Evolutionary conservation across 2,113 vertebrate genomes (phyloP), one percentile per base, ranked within the genome.

Genomic region (Pachycephala philippinensis): DNA sequence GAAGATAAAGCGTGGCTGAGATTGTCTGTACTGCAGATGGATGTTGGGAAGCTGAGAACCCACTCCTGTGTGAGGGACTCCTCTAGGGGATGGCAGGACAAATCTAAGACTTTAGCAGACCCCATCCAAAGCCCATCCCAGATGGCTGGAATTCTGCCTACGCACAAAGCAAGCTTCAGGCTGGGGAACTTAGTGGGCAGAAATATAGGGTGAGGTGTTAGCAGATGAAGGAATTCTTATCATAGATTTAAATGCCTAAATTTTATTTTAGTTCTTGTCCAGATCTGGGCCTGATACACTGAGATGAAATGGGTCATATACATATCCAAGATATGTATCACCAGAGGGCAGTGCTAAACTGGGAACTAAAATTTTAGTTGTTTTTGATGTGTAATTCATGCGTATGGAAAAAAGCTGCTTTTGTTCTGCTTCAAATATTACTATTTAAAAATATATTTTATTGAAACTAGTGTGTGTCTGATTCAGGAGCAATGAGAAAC

Each of bases 291-390:
- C 49, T 76, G 64, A 30, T 39, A 11, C 7, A 6, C 22, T 15
- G 20, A n/a, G 66, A 54, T 70, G 80, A 93, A 84, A 53, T 70
- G 50, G 93, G 92, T 95, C 93, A 77, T 28, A 10, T 47, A 89
- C 27, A 27, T 70, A 80, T 83, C 96, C 52, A 70, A 91, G 82
- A 50, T 80, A 50, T 6, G 52, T 76, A 93, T 96, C 95, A 96
- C 93, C 93, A 97, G 93, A 94, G 91, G 95, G 95, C 95, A 95
- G 82, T 96, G 85, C 94, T 95, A 95, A 97, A 93, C 95, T 93
- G 95, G 75, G 90, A 96, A 96, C 78, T 83, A 88, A 94, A 91
- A 80, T 95, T 87, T 96, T 90, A 70, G n/a, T n/a, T n/a, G n/a
- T n/a, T 94, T 97, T 96, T 94, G 33, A 77, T 70, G 44, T 79